Evolutionary conservation across 2,888 invertebrate species (phyloP).

Genomic region (Phasia obesa): DNA sequence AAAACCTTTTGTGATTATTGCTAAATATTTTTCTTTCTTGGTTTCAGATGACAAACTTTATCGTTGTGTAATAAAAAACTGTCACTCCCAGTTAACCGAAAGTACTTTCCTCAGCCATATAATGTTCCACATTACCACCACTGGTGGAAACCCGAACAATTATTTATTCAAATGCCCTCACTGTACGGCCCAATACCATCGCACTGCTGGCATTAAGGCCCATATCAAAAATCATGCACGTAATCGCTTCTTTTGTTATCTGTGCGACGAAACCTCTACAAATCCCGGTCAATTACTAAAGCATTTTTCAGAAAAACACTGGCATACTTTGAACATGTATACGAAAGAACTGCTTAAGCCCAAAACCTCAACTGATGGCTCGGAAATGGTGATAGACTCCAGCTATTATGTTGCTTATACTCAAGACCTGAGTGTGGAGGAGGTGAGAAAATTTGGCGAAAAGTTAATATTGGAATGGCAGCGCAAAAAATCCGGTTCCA

Average conservation of each 20-base stretch:
- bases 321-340: slow-evolving; percentile 65
- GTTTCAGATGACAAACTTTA: slow-evolving; percentile 74
- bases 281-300: slow-evolving; percentile 76
- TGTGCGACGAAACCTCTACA: slow-evolving; percentile 83
- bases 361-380: slow-evolving; percentile 29
- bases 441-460: slow-evolving; percentile 76
- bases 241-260: slow-evolving; percentile 84
- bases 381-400: slow-evolving; percentile 31
- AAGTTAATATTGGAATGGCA: slow-evolving; percentile 75
- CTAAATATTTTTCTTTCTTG: background rate
- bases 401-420: slow-evolving; percentile 83
- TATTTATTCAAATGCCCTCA: slow-evolving; percentile 75
- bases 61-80: slow-evolving; percentile 75
- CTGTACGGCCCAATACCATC: slow-evolving; percentile 69
- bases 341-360: slow-evolving; percentile 54
- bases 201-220: slow-evolving; percentile 81
- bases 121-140: slow-evolving; percentile 73
- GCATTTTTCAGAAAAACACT: slow-evolving; percentile 85
- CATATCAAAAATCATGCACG: slow-evolving; percentile 86
- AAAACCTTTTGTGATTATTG: background rate
- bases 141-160: slow-evolving; percentile 63
- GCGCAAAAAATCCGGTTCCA: slow-evolving; percentile 72
- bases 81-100: slow-evolving; percentile 73
- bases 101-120: slow-evolving; percentile 75
- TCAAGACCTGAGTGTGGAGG: slow-evolving; percentile 70